Conservation (phyloP, 2,113 vertebrate genomes). For the Eurystomus gularis region DNA sequence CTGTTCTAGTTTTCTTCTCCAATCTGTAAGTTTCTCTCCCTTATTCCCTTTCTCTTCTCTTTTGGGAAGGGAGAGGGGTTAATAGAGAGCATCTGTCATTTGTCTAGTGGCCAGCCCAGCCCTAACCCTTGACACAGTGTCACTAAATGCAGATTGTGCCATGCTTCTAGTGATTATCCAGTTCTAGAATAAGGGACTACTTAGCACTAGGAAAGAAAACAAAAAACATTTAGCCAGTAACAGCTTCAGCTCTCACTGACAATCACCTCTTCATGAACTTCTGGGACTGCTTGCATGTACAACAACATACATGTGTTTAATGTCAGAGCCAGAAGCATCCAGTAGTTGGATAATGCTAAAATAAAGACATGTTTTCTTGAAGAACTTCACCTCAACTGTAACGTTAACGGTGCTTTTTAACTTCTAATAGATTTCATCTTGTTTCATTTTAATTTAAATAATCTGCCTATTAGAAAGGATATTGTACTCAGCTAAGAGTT, state of each 20-base stretch:
- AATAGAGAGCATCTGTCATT: too few species aligned
- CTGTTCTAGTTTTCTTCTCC: too few species aligned
- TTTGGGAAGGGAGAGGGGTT: too few species aligned
- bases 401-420: too few species aligned
- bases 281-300: background rate
- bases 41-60: too few species aligned
- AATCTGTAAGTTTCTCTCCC: too few species aligned
- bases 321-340: accelerated
- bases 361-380: background rate
- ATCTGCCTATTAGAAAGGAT: background rate
- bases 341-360: background rate
- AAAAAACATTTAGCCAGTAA: background rate
- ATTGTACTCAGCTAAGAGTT: background rate
- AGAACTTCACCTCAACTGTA: background rate
- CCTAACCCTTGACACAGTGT: too few species aligned
- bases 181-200: background rate
- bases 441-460: background rate
- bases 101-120: too few species aligned
- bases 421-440: background rate
- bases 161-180: background rate
- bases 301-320: background rate
- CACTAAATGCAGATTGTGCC: background rate
- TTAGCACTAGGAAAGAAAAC: background rate
- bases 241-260: background rate
- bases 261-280: background rate